Evolutionary conservation across 2,888 invertebrate species (phyloP).

Genomic region (Standfussiana lucernea): DNA sequence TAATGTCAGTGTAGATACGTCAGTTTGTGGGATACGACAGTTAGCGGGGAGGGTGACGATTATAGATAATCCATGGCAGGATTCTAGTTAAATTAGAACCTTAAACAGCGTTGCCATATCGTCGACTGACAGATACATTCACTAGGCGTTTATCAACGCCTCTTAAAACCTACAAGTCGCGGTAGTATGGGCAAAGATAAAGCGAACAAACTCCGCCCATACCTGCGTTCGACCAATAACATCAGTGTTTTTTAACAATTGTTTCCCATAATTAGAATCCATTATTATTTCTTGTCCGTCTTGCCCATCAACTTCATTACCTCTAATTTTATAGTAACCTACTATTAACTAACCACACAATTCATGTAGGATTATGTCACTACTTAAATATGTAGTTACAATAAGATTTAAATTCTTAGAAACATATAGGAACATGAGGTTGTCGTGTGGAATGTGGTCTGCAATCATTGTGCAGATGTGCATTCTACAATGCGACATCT

Average conservation of each 20-base stretch:
- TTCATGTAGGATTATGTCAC: constrained; percentile 36
- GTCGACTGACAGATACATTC: background rate
- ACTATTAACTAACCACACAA: constrained; percentile 16
- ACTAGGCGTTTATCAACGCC: background rate
- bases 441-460: background rate
- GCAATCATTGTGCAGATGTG: constrained; percentile 12
- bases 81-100: background rate
- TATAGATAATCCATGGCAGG: background rate
- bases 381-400: constrained; percentile 12
- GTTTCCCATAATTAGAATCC: constrained; percentile 59
- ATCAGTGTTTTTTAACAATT: constrained; percentile 56
- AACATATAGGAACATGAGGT: constrained; percentile 2
- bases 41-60: no score
- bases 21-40: no score
- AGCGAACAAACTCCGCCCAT: constrained; percentile 72
- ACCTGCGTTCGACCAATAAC: constrained; percentile 73
- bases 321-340: constrained; percentile 23
- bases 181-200: constrained; percentile 70
- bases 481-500: constrained; percentile 4
- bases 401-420: constrained; percentile 32
- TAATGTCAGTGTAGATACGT: no score
- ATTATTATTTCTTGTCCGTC: constrained; percentile 48
- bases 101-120: background rate
- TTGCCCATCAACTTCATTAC: constrained; percentile 30
- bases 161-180: constrained; percentile 36